Percentiles rank a stretch among this genome's conserved stretches.
Evolutionary conservation across 2,888 invertebrate species (phyloP).

Genomic region (Pyrochroa serraticornis): DNA sequence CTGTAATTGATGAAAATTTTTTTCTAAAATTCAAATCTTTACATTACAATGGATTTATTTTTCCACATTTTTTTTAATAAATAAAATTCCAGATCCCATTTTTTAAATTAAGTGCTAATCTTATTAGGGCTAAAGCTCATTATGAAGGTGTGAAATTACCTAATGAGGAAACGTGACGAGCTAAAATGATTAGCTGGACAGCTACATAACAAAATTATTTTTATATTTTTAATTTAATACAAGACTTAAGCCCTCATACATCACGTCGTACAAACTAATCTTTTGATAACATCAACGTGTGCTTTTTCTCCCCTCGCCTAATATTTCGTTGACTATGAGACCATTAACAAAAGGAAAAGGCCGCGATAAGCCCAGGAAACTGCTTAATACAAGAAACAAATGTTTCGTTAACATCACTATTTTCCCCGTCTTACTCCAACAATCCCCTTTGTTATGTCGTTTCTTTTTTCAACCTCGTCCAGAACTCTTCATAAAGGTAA

Average conservation of each 20-base stretch:
- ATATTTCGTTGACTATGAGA: slow-evolving; percentile 21
- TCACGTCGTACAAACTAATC: slow-evolving; percentile 8
- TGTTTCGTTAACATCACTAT: slow-evolving; percentile 28
- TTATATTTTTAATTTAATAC: slow-evolving; percentile 9
- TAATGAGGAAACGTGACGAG: too few relatives aligned
- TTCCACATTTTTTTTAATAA: too few relatives aligned
- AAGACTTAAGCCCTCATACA: background rate
- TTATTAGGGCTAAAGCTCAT: too few relatives aligned
- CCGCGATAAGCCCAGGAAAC: slow-evolving; percentile 38
- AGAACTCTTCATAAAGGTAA: slow-evolving; percentile 3
- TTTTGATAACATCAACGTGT: slow-evolving; percentile 21
- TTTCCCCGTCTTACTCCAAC: slow-evolving; percentile 4
- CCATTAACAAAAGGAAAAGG: slow-evolving; percentile 29
- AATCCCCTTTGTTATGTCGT: slow-evolving; percentile 12
- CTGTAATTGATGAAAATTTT: too few relatives aligned
- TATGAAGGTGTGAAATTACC: too few relatives aligned
- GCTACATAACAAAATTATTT: background rate
- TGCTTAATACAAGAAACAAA: slow-evolving; percentile 41
- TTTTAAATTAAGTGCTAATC: too few relatives aligned
- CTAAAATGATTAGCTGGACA: too few relatives aligned
- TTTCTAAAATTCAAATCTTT: too few relatives aligned
- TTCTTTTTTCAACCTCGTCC: background rate
- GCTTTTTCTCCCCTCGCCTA: slow-evolving; percentile 19
- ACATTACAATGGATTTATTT: too few relatives aligned
- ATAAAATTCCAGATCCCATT: too few relatives aligned